Evolutionary conservation across 2,888 invertebrate genomes (phyloP).

Genomic region (Polyommatus iphigenia): DNA sequence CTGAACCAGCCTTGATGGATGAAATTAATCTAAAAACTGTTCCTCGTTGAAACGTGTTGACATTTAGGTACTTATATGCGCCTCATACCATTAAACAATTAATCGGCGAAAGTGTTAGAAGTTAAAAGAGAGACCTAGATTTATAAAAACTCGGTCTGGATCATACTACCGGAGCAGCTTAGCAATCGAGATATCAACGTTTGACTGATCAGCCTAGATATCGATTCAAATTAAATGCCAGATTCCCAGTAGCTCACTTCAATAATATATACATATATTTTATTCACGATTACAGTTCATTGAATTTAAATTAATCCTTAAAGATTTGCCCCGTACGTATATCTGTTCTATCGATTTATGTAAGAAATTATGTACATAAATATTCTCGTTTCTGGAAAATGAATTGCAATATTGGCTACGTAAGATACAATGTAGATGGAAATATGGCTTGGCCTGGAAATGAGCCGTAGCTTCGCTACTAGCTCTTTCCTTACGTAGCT

Average conservation of each 20-base stretch:
- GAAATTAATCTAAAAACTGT: slow-evolving; percentile 52
- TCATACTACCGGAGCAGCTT: slow-evolving; percentile 73
- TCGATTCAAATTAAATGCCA: slow-evolving; percentile 72
- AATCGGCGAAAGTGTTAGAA: slow-evolving; percentile 72
- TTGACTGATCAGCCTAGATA: slow-evolving; percentile 73
- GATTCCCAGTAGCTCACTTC: slow-evolving; percentile 71
- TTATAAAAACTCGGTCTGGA: slow-evolving; percentile 74
- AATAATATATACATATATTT: slow-evolving; percentile 44
- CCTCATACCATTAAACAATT: slow-evolving; percentile 65
- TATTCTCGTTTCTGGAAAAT: slow-evolving; percentile 29
- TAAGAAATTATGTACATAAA: slow-evolving; percentile 29
- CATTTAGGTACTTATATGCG: slow-evolving; percentile 60
- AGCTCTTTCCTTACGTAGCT: not conserved
- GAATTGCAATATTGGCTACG: slow-evolving; percentile 18
- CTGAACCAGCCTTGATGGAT: slow-evolving; percentile 47
- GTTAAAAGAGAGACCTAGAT: slow-evolving; percentile 56
- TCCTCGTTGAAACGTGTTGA: slow-evolving; percentile 64
- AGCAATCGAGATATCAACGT: slow-evolving; percentile 75
- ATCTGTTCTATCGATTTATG: slow-evolving; percentile 31
- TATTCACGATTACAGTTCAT: slow-evolving; percentile 41
- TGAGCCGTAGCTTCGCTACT: not conserved
- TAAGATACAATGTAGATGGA: slow-evolving; percentile 20
- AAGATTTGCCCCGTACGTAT: slow-evolving; percentile 37
- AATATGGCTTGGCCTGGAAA: slow-evolving; percentile 8
- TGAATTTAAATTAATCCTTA: slow-evolving; percentile 47